Evolutionary conservation across 2,113 vertebrate genomes (phyloP).

Genomic region (Stomatorhinus ivindoensis): DNA sequence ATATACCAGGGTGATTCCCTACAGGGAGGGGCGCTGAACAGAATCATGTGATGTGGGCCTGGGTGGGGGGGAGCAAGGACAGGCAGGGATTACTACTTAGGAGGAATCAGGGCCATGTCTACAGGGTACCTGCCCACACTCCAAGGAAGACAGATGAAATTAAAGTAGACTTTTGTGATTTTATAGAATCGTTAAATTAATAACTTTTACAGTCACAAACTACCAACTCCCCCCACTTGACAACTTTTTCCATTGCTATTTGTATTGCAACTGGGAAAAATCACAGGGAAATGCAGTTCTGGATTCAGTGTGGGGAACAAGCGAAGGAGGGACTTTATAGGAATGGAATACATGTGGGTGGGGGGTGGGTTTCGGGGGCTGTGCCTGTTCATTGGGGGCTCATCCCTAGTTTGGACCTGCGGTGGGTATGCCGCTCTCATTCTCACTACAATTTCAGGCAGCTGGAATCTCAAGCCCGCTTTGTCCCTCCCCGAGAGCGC

Average conservation of each 20-base stretch:
- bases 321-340: not conserved
- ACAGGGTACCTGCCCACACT: not conserved
- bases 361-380: not conserved
- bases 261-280: not conserved
- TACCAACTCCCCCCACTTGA: not conserved
- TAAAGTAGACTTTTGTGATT: not conserved
- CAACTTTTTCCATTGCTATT: not conserved
- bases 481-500: slow-evolving; percentile 27
- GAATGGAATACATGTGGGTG: not conserved
- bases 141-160: not conserved
- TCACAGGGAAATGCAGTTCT: not conserved
- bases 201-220: not conserved
- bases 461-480: not conserved
- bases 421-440: not conserved
- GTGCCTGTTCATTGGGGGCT: not conserved
- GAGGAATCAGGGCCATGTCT: not conserved
- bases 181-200: not conserved
- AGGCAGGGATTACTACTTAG: not conserved
- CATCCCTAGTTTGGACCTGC: not conserved
- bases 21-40: not conserved
- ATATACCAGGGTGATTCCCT: not conserved
- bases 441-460: not conserved
- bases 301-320: not conserved
- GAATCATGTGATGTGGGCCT: not conserved
- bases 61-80: not conserved